Conservation (phyloP, 1,140 invertebrate genomes). For the Neomicropteryx cornuta region DNA sequence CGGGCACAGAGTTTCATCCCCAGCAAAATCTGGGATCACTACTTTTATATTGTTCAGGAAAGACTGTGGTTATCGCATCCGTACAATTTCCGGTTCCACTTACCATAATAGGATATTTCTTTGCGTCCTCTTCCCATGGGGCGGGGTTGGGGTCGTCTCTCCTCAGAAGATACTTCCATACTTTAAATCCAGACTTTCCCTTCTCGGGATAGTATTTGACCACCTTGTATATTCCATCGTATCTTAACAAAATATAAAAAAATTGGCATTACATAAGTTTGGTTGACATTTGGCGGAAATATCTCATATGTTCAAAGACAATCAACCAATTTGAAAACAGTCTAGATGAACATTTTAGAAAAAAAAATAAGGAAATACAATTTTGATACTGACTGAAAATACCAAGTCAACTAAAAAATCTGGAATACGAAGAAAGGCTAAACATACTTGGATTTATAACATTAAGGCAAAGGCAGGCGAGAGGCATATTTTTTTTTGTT, state of each 20-base stretch:
- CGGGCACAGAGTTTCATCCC: too few relatives aligned
- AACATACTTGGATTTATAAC: neutral
- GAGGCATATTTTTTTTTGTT: too few relatives aligned
- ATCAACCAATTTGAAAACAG: too few relatives aligned
- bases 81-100: constrained; percentile 15
- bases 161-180: constrained; percentile 72
- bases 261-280: neutral
- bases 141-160: constrained; percentile 71
- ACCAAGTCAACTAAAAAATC: too few relatives aligned
- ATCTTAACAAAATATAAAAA: constrained; percentile 30
- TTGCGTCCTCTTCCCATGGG: constrained; percentile 71
- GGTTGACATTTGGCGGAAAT: neutral
- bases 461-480: too few relatives aligned
- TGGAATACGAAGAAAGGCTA: too few relatives aligned
- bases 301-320: too few relatives aligned
- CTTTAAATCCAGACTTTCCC: constrained; percentile 66
- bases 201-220: constrained; percentile 76
- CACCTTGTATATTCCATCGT: constrained; percentile 71
- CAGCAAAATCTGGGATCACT: too few relatives aligned
- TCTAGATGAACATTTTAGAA: too few relatives aligned
- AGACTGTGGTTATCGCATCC: neutral
- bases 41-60: constrained; percentile 2
- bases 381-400: neutral
- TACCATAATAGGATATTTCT: constrained; percentile 44
- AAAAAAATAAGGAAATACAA: neutral